Percentiles rank a stretch among this genome's conserved stretches.
These are phyloP conservation scores for Aurelia aurita complex sp. Pacific DNA, from an alignment of 30 jellyfish, hydroid and myxozoan species.

Conservation along the genomic window DNA sequence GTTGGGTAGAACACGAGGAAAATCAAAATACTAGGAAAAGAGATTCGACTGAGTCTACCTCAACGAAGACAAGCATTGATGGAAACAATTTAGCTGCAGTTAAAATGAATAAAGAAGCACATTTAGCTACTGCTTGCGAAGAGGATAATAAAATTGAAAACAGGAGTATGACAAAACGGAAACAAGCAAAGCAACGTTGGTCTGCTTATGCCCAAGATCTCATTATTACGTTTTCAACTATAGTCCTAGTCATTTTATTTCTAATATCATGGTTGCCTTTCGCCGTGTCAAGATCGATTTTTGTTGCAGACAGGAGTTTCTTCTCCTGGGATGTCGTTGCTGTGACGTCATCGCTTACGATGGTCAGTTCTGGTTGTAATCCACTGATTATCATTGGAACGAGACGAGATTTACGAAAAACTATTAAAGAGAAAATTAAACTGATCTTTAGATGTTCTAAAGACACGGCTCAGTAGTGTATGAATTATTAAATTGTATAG, in stretches of 20 bases:
- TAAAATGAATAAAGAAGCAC: neutral
- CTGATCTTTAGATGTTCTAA: neutral
- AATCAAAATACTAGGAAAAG: neutral
- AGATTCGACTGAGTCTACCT: neutral
- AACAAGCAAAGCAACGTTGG: neutral
- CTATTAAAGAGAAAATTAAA: conserved; percentile 20
- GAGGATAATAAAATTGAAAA: neutral
- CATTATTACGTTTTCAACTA: conserved; percentile 40
- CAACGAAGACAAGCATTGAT: neutral
- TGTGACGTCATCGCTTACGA: conserved; percentile 39
- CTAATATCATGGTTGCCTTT: conserved; percentile 46
- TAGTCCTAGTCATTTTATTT: conserved; percentile 42
- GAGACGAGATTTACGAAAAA: conserved; percentile 40
- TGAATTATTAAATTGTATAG: too few species aligned
- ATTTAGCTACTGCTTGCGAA: neutral
- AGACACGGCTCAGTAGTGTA: too few species aligned
- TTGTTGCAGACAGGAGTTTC: conserved; percentile 31
- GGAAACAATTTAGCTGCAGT: neutral
- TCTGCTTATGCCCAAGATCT: conserved; percentile 18
- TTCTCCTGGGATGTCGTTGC: conserved; percentile 59
- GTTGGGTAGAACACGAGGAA: neutral
- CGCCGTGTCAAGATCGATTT: conserved; percentile 36
- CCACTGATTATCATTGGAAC: conserved; percentile 56
- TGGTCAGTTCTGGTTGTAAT: conserved; percentile 21
- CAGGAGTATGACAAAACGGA: neutral